These are phyloP conservation scores for Bicyclus anynana DNA, from an alignment of 1,140 invertebrate genomes.

Conservation along the genomic window DNA sequence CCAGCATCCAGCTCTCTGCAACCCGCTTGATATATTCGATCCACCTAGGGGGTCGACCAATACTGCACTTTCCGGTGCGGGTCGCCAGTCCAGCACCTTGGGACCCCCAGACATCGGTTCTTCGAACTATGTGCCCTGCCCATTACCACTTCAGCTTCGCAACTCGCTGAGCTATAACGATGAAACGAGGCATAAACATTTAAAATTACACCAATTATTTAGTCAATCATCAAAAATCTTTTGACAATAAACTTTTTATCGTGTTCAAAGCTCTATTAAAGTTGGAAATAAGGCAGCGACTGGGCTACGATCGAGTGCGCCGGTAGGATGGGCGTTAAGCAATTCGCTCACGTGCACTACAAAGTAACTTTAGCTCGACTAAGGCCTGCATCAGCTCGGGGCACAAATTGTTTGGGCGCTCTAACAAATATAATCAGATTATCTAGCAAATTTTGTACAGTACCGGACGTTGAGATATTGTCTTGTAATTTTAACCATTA, in stretches of 20 bases:
- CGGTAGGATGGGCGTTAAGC: constrained; percentile 27
- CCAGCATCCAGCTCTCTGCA: no score
- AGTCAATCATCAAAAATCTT: no score
- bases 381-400: constrained; percentile 29
- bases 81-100: no score
- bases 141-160: no score
- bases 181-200: no score
- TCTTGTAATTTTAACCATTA: neutral
- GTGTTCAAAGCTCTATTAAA: constrained; percentile 48
- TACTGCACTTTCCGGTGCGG: no score
- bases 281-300: constrained; percentile 38
- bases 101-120: no score
- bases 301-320: constrained; percentile 46
- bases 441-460: constrained; percentile 20
- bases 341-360: constrained; percentile 48
- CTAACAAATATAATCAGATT: constrained; percentile 31
- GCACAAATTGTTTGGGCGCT: constrained; percentile 28
- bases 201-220: no score
- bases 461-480: constrained; percentile 1
- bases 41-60: no score
- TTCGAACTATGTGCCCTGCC: no score
- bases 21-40: no score
- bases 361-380: constrained; percentile 37
- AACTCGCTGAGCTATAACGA: no score
- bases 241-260: constrained; percentile 27